Percentiles rank a stretch among this genome's conserved stretches.
Conservation (phyloP, 2,797 vertebrate species). For the Falco peregrinus region DNA sequence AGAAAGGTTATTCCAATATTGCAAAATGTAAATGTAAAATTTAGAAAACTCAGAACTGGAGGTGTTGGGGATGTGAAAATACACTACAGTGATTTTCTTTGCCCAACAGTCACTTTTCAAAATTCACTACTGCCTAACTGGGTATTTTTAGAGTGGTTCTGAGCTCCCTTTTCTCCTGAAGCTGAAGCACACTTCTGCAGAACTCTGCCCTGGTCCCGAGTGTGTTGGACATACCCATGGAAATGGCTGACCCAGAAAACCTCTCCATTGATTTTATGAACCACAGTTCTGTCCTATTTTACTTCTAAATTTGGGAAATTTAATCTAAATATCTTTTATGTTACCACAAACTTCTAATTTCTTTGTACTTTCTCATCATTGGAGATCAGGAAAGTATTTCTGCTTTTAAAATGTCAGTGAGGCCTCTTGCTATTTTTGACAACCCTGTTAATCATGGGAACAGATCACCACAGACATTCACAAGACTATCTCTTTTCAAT, state of each 20-base stretch:
- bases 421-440: not conserved
- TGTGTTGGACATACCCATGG: not conserved
- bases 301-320: not conserved
- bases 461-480: not conserved
- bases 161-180: not conserved
- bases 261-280: not conserved
- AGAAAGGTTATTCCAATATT: not conserved
- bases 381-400: not conserved
- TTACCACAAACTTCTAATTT: not conserved
- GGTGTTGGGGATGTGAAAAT: fast-evolving
- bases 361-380: not conserved
- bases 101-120: not conserved
- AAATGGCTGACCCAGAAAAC: not conserved
- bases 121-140: not conserved
- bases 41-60: not conserved
- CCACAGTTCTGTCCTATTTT: not conserved
- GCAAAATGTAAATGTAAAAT: not conserved
- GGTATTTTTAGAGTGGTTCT: not conserved
- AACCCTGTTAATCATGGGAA: not conserved
- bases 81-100: not conserved
- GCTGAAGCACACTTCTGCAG: not conserved
- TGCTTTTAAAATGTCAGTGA: not conserved
- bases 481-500: not conserved
- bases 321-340: not conserved
- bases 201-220: not conserved